Conservation (phyloP, 2,888 invertebrate species). For the Stenoptilia bipunctidactyla region DNA sequence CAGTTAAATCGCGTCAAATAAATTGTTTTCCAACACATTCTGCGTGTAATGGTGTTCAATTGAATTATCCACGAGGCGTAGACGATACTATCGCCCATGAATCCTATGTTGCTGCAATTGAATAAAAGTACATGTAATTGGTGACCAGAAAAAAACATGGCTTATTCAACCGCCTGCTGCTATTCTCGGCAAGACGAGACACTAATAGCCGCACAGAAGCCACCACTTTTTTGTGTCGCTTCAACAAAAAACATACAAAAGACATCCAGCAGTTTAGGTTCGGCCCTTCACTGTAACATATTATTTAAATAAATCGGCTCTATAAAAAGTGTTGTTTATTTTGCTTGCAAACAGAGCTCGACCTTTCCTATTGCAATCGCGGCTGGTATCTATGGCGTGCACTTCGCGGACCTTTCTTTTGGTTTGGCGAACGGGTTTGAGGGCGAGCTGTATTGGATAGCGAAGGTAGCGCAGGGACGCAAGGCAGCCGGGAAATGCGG, state of each 20-base stretch:
- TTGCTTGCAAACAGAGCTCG: not conserved
- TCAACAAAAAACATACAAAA: not conserved
- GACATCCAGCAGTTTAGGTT: not conserved
- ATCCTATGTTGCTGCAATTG: slow-evolving; percentile 33
- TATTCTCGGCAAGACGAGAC: slow-evolving; percentile 21
- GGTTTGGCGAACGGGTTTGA: slow-evolving; percentile 37
- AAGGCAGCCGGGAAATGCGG: slow-evolving; percentile 19
- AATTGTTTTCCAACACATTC: no score
- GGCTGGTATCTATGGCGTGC: not conserved
- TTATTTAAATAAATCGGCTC: no score
- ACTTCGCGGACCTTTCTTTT: slow-evolving; percentile 23
- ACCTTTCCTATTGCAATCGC: not conserved
- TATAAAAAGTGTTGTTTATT: not conserved
- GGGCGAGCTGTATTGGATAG: slow-evolving; percentile 36
- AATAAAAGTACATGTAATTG: slow-evolving; percentile 55
- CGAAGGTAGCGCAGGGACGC: slow-evolving; percentile 36
- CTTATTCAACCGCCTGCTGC: slow-evolving; percentile 32
- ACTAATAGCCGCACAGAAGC: slow-evolving; percentile 37
- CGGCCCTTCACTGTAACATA: no score
- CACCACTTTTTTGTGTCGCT: slow-evolving; percentile 13
- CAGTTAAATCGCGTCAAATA: no score
- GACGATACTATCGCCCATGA: slow-evolving; percentile 27
- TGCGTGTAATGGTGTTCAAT: not conserved
- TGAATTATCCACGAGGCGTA: not conserved
- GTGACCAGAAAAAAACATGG: slow-evolving; percentile 45